Evolutionary conservation across 92 coral and sea anemone genomes (phyloP).

Genomic region (Anthopleura xanthogrammica): DNA sequence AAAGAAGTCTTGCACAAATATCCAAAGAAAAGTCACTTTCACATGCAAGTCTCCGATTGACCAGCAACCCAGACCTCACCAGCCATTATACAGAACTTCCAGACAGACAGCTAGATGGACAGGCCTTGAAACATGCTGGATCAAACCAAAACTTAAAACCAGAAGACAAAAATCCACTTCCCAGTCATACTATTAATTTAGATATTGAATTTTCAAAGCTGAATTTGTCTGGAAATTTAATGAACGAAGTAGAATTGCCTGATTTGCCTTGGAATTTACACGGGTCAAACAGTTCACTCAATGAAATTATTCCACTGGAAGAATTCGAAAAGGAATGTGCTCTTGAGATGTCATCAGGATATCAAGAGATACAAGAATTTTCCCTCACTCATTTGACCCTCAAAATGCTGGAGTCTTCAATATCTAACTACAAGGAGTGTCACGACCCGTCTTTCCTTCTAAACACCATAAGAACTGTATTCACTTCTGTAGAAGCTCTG

Average conservation of each 20-base stretch:
- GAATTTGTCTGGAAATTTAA: slow-evolving; percentile 73
- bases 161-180: slow-evolving; percentile 5
- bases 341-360: slow-evolving; percentile 90
- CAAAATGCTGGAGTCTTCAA: slow-evolving; percentile 78
- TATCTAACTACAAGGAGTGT: slow-evolving; percentile 76
- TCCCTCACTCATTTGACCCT: slow-evolving; percentile 88
- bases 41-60: slow-evolving; percentile 1
- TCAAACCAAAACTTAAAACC: slow-evolving; percentile 10
- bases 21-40: slow-evolving; percentile 30
- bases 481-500: slow-evolving; percentile 88
- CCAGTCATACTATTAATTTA: slow-evolving; percentile 28
- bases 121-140: neutral
- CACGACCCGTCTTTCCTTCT: slow-evolving; percentile 82
- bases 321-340: slow-evolving; percentile 97
- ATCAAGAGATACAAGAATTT: slow-evolving; percentile 65
- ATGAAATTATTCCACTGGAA: slow-evolving; percentile 70
- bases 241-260: slow-evolving; percentile 41
- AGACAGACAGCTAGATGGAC: slow-evolving; percentile 25
- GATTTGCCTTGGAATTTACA: slow-evolving; percentile 52
- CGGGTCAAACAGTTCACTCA: slow-evolving; percentile 68
- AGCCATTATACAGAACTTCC: slow-evolving; percentile 19
- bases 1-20: slow-evolving; percentile 9
- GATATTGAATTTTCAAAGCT: slow-evolving; percentile 69
- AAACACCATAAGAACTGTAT: slow-evolving; percentile 93
- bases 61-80: slow-evolving; percentile 22